Base-by-base conservation (phyloP, 1,140 invertebrate genomes). In the Mercenaria mercenaria region DNA sequence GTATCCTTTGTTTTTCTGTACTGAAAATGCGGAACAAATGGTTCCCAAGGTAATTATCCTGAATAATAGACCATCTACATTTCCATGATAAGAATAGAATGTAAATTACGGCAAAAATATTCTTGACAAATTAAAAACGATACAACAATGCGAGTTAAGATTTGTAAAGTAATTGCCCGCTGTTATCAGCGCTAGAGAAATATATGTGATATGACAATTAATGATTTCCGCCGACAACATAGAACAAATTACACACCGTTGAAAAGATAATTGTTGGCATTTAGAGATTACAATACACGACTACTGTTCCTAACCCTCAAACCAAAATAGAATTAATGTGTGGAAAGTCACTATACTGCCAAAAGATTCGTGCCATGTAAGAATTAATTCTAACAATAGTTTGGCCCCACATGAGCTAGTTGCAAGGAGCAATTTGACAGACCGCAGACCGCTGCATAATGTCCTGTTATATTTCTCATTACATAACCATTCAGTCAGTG, bases 51-150 rank as follows among this genome's bases (percentile, higher is more conserved):
- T 52, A 79, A 79, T 79, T 79, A 47, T 52, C 23, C 41, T 20
- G 11, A 20, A 61, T 10, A 82, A 82, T 32, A 34, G 3, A n/a
- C 50, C n/a, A n/a, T 26, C 50, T 79, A 15, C 41, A 4, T 10
- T 72, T 76, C 26, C n/a, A 8, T 32, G 76, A 79, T 87, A 87
- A 87, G 43, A 26, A 59, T 18, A 79, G 39, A 79, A 87, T 61
- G 74, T 77, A 47, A 87, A 87, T 79, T 43, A 74, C 29, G 3
- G 43, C 85, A 77, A 87, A 87, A 87, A 87, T 13, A 52, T 47
- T 79, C 47, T 67, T 87, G 85, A 87, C 85, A 87, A 87, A 87
- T 87, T 87, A 87, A 87, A 34, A 87, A 77, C 74, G 85, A 79
- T 64, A 76, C 43, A 79, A 77, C 76, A 79, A 87, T 79, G 76